Evolutionary conservation across 1,140 invertebrate genomes (phyloP).

Genomic region (Drosophila punjabiensis): DNA sequence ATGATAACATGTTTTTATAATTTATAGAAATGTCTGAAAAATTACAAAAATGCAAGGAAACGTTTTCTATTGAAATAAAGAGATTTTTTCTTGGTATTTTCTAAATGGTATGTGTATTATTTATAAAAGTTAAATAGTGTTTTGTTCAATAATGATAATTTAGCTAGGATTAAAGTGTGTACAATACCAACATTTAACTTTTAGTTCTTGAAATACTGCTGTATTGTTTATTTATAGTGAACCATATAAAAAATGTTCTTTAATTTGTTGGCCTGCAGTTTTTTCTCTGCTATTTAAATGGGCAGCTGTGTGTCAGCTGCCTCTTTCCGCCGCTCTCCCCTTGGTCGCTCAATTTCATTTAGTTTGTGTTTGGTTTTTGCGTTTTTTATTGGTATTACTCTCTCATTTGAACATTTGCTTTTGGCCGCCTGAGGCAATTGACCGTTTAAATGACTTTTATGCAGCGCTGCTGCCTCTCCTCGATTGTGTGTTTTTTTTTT

Average conservation of each 20-base stretch:
- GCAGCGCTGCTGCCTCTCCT: slow-evolving; percentile 30
- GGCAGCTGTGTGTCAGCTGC: slow-evolving; percentile 51
- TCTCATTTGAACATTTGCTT: slow-evolving; percentile 43
- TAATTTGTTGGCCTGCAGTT: slow-evolving; percentile 35
- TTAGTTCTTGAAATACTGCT: neutral
- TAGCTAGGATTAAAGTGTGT: neutral
- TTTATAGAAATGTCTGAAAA: neutral
- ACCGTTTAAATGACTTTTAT: slow-evolving; percentile 78
- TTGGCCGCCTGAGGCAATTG: slow-evolving; percentile 74
- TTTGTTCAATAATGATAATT: neutral
- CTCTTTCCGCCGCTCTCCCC: neutral
- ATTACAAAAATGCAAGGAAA: neutral
- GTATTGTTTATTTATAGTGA: slow-evolving; percentile 7
- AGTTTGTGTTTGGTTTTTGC: slow-evolving; percentile 38
- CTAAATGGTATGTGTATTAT: neutral
- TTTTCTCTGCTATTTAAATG: slow-evolving; percentile 37
- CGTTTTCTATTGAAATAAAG: neutral
- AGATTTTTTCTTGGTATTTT: neutral
- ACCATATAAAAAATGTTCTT: slow-evolving; percentile 9
- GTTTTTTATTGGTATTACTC: slow-evolving; percentile 33
- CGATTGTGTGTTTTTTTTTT: slow-evolving; percentile 34
- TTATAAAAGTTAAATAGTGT: neutral
- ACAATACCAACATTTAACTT: neutral
- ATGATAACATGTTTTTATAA: neutral
- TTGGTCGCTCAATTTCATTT: slow-evolving; percentile 32